Evolutionary conservation across 2,797 vertebrate species (phyloP), one percentile per base, ranked within the genome.

Genomic region (Morelia viridis): DNA sequence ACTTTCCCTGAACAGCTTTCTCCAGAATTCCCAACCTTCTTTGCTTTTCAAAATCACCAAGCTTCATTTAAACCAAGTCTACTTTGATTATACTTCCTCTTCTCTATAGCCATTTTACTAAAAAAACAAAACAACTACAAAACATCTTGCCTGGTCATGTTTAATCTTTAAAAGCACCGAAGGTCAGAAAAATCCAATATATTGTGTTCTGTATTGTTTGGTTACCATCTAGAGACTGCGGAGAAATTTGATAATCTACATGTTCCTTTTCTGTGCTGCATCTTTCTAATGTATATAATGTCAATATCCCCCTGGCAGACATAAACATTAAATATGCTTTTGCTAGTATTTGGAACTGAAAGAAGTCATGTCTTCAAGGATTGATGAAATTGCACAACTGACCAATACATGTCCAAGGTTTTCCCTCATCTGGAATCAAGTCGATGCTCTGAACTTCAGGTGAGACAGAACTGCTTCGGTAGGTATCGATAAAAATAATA

Each of bases 1-100:
- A 93, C 57, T 90, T 97, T 76, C 87, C 95, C 56, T 93, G 92
- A 10, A 95, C 95, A 85, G 93, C 95, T 65, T 97, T 94, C 92
- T 84, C 53, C 84, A 1, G 97, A 98, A 87, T 94, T 97, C 88
- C 93, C 96, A 17, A 96, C 95, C 94, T 97, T 97, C 89, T 97
- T 95, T 22, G 93, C 96, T 31, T 71, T 96, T 94, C 95, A 92
- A 92, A 96, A 93, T 86, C 95, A 83, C 12, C 85, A 94, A 19
- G 94, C 94, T 26, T 90, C 95, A 61, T 91, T 96, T 64, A 92
- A 93, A 57, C 89, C 64, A 1, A 10, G 83, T 22, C 88, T 85
- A 50, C 92, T 95, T 92, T 93, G 88, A 93, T 22, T 12, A 3
- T 41, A 19, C 28, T 6, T 13, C 12, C 6, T 53, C 11, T 50